Evolutionary conservation across 2,888 invertebrate genomes (phyloP).

Genomic region (Clitarchus hookeri): DNA sequence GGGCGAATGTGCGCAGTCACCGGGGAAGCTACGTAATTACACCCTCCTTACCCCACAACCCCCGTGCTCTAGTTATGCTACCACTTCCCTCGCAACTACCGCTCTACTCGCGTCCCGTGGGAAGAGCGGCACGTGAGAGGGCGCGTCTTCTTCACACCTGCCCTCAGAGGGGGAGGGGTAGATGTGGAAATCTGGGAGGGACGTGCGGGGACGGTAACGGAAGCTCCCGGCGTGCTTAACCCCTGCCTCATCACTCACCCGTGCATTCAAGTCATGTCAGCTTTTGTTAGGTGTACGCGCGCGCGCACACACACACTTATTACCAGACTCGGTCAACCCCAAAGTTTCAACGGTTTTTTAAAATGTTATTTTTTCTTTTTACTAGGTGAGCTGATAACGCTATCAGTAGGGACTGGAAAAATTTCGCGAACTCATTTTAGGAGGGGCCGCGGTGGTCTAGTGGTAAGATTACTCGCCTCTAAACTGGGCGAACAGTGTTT

Average conservation of each 20-base stretch:
- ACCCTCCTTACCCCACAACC: neutral
- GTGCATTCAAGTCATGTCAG: neutral
- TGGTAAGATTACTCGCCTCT: too few species aligned
- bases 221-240: neutral
- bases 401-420: too few species aligned
- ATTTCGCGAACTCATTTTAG: too few species aligned
- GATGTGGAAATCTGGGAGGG: neutral
- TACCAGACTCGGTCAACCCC: too few species aligned
- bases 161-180: neutral
- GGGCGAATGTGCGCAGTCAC: conserved; percentile 7
- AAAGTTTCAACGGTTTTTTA: too few species aligned
- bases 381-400: too few species aligned
- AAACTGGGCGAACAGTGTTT: too few species aligned
- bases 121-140: neutral
- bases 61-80: neutral
- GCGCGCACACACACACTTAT: too few species aligned
- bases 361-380: too few species aligned
- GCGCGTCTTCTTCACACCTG: neutral
- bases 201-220: neutral
- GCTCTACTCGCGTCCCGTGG: neutral
- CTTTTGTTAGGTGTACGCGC: too few species aligned
- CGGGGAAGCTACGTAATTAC: conserved; percentile 14
- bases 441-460: too few species aligned
- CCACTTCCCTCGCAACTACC: neutral
- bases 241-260: neutral